A percentile compares a stretch with the other conserved stretches of the same genome.
phyloP scores from a whole-genome alignment of 2,888 invertebrate genomes.

The Imbricaverruca yamaguchii region DNA sequence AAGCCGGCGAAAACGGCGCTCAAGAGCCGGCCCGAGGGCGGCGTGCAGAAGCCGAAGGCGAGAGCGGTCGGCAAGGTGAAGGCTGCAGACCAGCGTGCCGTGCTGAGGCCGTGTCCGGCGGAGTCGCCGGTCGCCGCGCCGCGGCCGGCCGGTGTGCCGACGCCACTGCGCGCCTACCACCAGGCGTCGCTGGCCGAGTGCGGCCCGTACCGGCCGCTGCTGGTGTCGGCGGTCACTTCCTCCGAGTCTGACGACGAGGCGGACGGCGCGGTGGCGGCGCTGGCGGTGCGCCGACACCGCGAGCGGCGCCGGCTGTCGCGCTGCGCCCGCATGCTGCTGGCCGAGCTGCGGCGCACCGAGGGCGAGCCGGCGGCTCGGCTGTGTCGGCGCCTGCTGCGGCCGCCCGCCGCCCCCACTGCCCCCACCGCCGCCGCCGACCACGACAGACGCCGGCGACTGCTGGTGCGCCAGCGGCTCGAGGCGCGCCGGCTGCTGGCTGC shows the following conservation, averaged over 20 bases:
- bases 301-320: not conserved
- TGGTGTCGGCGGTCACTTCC: not conserved
- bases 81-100: not conserved
- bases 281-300: not conserved
- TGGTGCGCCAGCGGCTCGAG: not conserved
- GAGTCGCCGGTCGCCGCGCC: too few species aligned
- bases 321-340: constrained; percentile 6
- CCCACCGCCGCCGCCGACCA: not conserved
- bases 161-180: not conserved
- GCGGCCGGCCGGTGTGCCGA: not conserved
- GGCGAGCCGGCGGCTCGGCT: not conserved
- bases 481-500: constrained; percentile 13
- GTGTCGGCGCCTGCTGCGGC: not conserved
- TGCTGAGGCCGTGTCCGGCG: not conserved
- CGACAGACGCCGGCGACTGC: not conserved
- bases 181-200: too few species aligned
- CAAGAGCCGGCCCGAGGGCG: not conserved
- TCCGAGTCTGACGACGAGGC: not conserved
- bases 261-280: not conserved
- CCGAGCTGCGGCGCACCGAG: not conserved
- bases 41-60: not conserved
- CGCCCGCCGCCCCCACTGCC: not conserved
- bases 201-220: not conserved
- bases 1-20: not conserved
- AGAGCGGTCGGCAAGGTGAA: not conserved